Evolutionary conservation across 2,113 vertebrate species (phyloP).

Genomic region (Zonotrichia leucophrys): DNA sequence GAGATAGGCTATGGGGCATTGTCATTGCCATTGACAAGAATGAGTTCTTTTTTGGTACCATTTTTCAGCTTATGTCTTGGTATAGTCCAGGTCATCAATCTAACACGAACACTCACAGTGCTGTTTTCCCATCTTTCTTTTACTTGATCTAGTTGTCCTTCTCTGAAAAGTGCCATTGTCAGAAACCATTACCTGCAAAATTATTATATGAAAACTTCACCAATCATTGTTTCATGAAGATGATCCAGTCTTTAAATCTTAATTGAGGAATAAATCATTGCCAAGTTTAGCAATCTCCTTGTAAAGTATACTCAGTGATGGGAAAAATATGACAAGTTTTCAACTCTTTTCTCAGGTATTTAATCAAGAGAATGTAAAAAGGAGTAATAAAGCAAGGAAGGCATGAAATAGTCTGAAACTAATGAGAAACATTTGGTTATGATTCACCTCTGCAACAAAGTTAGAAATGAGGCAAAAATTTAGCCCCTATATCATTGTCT

Average conservation of each 20-base stretch:
- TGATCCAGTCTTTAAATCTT: slow-evolving; percentile 34
- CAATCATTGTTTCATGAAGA: neutral
- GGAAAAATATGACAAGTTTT: neutral
- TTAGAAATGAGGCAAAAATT: neutral
- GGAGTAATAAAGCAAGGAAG: slow-evolving; percentile 29
- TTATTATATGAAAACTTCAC: neutral
- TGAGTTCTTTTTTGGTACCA: neutral
- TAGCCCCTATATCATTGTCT: neutral
- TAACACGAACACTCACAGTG: neutral
- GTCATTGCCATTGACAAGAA: neutral
- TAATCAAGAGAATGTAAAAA: slow-evolving; percentile 28
- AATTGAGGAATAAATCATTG: slow-evolving; percentile 51
- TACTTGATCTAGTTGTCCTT: neutral
- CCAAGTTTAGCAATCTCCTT: neutral
- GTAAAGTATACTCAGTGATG: slow-evolving; percentile 43
- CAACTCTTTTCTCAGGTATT: neutral
- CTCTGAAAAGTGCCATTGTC: neutral
- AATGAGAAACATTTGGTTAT: neutral
- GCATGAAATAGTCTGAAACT: slow-evolving; percentile 22
- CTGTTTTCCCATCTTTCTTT: neutral
- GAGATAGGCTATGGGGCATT: neutral
- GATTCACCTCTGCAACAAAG: neutral
- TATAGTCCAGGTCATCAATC: neutral
- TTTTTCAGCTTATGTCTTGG: neutral
- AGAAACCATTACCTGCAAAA: neutral